Evolutionary conservation across 2,797 vertebrate species (phyloP).

Genomic region (Crocidura indochinensis): DNA sequence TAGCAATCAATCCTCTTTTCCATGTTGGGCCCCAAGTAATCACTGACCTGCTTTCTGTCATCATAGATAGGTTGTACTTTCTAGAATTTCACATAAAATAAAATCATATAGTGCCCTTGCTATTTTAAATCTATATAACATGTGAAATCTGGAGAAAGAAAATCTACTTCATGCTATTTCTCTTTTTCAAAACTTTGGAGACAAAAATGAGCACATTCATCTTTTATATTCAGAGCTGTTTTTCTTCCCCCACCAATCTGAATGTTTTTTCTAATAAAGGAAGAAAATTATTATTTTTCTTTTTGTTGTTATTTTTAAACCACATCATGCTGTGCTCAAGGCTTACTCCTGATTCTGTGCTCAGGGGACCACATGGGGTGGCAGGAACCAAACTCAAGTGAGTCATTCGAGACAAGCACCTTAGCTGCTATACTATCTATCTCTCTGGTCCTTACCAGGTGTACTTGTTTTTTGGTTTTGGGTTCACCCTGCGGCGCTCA

Average conservation of each 20-base stretch:
- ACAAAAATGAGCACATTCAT: slow-evolving; percentile 50
- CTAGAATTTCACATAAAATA: slow-evolving; percentile 46
- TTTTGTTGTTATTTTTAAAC: background rate
- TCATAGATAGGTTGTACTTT: slow-evolving; percentile 28
- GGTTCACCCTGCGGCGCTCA: too few relatives aligned
- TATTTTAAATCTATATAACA: slow-evolving; percentile 60
- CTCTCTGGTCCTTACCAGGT: too few relatives aligned
- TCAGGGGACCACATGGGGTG: too few relatives aligned
- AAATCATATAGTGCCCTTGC: slow-evolving; percentile 7
- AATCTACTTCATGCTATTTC: slow-evolving; percentile 20
- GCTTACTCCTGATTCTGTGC: too few relatives aligned
- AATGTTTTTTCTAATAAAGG: slow-evolving; percentile 71
- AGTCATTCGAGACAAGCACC: too few relatives aligned
- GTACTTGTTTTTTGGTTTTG: too few relatives aligned
- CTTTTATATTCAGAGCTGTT: slow-evolving; percentile 63
- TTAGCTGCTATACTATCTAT: background rate
- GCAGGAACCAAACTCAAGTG: too few relatives aligned
- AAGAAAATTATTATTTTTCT: background rate
- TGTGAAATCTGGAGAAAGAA: background rate
- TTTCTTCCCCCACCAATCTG: slow-evolving; percentile 53
- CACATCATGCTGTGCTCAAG: too few relatives aligned
- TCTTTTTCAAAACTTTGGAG: slow-evolving; percentile 51
- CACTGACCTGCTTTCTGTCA: background rate
- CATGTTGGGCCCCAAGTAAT: background rate
- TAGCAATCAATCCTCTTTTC: slow-evolving; percentile 36